Percentiles rank a stretch among this genome's conserved stretches.
These are phyloP conservation scores for Sylvilagus bachmani DNA, from an alignment of 2,113 vertebrate genomes.

Conservation along the genomic window DNA sequence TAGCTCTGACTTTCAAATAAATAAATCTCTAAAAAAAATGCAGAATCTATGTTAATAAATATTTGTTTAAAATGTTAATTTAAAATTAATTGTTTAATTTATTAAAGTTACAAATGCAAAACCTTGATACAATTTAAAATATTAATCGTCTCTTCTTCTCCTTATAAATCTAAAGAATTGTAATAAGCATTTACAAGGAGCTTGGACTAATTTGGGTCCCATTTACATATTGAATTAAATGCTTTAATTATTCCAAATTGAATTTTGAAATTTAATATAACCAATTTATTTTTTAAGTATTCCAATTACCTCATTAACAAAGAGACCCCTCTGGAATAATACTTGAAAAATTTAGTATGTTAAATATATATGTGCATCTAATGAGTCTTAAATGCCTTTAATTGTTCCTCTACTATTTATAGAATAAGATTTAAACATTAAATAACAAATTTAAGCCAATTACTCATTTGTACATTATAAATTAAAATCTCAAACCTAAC, in stretches of 20 bases:
- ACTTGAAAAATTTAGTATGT: constrained; percentile 63
- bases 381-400: constrained; percentile 50
- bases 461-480: constrained; percentile 23
- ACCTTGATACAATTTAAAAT: constrained; percentile 41
- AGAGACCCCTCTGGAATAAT: constrained; percentile 29
- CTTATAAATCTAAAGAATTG: constrained; percentile 38
- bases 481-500: constrained; percentile 57
- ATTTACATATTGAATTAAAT: constrained; percentile 72
- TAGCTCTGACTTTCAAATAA: too few relatives aligned
- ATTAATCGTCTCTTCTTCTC: constrained; percentile 52
- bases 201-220: constrained; percentile 56
- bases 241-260: constrained; percentile 72
- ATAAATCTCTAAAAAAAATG: too few relatives aligned
- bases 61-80: constrained; percentile 23
- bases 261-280: constrained; percentile 73
- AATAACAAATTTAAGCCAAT: constrained; percentile 44
- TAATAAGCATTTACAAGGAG: constrained; percentile 55
- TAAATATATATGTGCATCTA: constrained; percentile 54
- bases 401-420: constrained; percentile 62
- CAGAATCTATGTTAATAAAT: constrained; percentile 44
- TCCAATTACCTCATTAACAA: constrained; percentile 67
- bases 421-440: constrained; percentile 65
- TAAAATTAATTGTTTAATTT: constrained; percentile 66
- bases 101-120: constrained; percentile 63
- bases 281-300: constrained; percentile 49